Evolutionary conservation across 2,797 vertebrate species (phyloP).

Genomic region (Oophaga sylvatica): DNA sequence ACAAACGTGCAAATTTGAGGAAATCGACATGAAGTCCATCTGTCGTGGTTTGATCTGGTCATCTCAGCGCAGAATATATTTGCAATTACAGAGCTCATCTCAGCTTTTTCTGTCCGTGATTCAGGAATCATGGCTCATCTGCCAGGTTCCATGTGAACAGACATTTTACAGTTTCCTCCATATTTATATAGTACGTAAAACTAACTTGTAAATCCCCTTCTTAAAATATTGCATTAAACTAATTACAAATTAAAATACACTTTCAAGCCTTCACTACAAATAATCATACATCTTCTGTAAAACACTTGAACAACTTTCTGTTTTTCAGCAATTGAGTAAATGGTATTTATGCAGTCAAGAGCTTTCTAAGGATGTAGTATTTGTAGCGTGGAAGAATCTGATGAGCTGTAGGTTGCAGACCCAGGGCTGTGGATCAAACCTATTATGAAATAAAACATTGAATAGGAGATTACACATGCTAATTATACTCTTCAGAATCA

Average conservation of each 20-base stretch:
- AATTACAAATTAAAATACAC: neutral
- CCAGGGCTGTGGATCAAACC: slow-evolving; percentile 9
- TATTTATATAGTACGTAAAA: too few species aligned
- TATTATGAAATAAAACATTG: slow-evolving; percentile 33
- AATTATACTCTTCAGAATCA: slow-evolving; percentile 34
- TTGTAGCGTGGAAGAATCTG: neutral
- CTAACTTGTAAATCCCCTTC: too few species aligned
- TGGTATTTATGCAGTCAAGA: slow-evolving; percentile 1
- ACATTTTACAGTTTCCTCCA: too few species aligned
- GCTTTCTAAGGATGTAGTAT: neutral
- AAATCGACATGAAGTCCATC: too few species aligned
- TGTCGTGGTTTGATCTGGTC: too few species aligned
- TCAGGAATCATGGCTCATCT: too few species aligned
- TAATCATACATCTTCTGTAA: neutral
- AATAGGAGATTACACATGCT: slow-evolving; percentile 21
- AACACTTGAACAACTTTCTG: too few species aligned
- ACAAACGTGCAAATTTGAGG: too few species aligned
- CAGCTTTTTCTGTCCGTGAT: too few species aligned
- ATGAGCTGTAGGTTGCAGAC: slow-evolving; percentile 11
- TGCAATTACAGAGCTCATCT: too few species aligned
- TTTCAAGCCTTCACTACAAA: neutral
- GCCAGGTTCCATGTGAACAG: too few species aligned
- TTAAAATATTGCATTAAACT: neutral
- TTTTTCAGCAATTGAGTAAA: neutral
- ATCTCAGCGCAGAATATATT: too few species aligned